Evolutionary conservation across 2,797 vertebrate genomes (phyloP), one percentile per base, ranked within the genome.

Genomic region (Hoplostethus mediterraneus): DNA sequence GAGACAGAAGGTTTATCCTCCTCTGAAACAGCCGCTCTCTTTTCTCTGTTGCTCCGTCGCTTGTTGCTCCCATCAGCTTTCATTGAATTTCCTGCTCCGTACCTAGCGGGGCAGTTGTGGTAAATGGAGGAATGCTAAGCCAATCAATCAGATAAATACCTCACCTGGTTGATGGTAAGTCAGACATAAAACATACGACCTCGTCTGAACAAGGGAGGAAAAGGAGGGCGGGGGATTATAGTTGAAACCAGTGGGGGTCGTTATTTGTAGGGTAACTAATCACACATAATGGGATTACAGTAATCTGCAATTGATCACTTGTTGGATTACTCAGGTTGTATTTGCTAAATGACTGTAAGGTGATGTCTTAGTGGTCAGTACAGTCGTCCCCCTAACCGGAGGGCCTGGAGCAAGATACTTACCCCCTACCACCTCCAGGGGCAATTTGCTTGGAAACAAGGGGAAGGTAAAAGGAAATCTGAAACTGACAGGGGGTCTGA

Each of bases 61-160:
- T 45, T 21, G 28, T 40, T 5, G n/a, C 45, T 13, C 47, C 38
- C 3, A 12, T 49, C 36, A 38, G 17, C 48, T 47, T 47, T 67
- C 16, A 14, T n/a, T 5, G 31, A 56, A 13, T 52, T 52, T 61
- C 51, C 21, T 58, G 0, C 3, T 63, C 51, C 38, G n/a, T 47
- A 9, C 0, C 8, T 0, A n/a, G 21, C 2, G 0, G n/a, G 3
- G 1, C 63, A 66, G 61, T 2, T 52, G 42, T 63, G 52, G 60
- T 30, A 52, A 86, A 81, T 53, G 38, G 55, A 28, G 40, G 45
- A 63, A 57, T 72, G 33, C 38, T 54, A 58, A 63, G 70, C 36
- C 79, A 77, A 54, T 60, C 62, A 55, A 63, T 60, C 69, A 74
- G 71, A 72, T 40, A 61, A 54, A 33, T 21, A 44, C 10, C 60